Evolutionary conservation across 2,797 vertebrate species (phyloP).

Genomic region (Rhyacichthys aspro): DNA sequence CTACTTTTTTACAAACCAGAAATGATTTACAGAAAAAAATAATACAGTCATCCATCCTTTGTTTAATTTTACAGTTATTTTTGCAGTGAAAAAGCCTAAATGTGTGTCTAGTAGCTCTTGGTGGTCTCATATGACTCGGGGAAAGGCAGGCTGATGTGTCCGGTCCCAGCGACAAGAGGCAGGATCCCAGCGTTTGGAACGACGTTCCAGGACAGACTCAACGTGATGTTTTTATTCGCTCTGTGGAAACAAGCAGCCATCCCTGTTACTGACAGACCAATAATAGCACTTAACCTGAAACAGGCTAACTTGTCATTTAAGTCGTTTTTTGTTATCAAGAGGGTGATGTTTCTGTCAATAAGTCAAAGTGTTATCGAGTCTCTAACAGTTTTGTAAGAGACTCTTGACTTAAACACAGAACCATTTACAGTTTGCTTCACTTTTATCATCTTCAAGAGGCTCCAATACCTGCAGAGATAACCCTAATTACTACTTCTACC

Average conservation of each 20-base stretch:
- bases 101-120: conserved; percentile 89
- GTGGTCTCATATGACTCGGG: conserved; percentile 92
- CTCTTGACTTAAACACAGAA: no score
- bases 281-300: no score
- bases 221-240: conserved; percentile 95
- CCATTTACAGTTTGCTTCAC: no score
- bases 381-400: no score
- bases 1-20: not conserved
- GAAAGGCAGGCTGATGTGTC: conserved; percentile 91
- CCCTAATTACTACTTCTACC: no score
- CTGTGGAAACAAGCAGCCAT: conserved; percentile 64
- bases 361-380: no score
- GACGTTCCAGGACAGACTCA: conserved; percentile 97
- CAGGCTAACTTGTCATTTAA: no score
- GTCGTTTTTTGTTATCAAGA: no score
- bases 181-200: conserved; percentile 97
- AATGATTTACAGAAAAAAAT: conserved; percentile 7
- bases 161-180: conserved; percentile 92
- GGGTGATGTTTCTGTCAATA: no score
- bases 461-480: no score
- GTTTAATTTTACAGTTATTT: conserved; percentile 1
- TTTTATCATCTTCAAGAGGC: no score
- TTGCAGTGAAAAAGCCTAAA: not conserved
- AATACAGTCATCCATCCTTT: not conserved
- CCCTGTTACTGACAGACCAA: no score